Evolutionary conservation across 1,140 invertebrate species (phyloP), one percentile per base, ranked within the genome.

Genomic region (Zaprionus capensis): DNA sequence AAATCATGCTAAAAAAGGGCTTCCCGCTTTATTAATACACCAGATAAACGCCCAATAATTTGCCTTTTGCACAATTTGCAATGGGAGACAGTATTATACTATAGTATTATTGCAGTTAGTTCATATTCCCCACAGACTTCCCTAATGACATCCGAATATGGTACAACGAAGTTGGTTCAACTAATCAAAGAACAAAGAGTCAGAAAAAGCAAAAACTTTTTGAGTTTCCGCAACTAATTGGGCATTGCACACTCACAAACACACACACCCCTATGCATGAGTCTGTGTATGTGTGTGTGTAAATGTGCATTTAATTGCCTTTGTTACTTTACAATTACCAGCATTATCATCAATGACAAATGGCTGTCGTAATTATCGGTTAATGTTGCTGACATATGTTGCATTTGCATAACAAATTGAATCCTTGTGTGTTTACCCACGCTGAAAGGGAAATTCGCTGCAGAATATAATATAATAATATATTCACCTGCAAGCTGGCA

Each of bases 291-390:
- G 41, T 44, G 15, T 6, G 28, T 1, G 22, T 28, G 61, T 44
- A 62, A 56, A 46, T 67, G 69, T 56, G 26, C 63, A 34, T 59
- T 63, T 81, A 84, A 86, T 88, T 88, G 72, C 46, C 65, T 38
- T 71, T 70, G 64, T 74, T 83, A 68, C 75, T 75, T 63, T 59
- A 83, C 74, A 83, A 61, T 67, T 78, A 53, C 5, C 22, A n/a
- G 56, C 67, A 81, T 81, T 84, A 81, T 79, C 83, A 73, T 79
- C 64, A 79, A 77, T 85, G 86, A 90, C 79, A 90, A 85, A 90
- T 90, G 69, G 67, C 46, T 77, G 85, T 76, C 85, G 82, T 90
- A 85, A 90, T 90, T 90, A 90, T 90, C 86, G 81, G 85, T 90
- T 85, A 90, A 90, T 90, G 49, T 68, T 71, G 75, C 58, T 56